These are phyloP conservation scores for Tachycineta bicolor DNA, from an alignment of 2,113 vertebrate genomes.

Conservation along the genomic window DNA sequence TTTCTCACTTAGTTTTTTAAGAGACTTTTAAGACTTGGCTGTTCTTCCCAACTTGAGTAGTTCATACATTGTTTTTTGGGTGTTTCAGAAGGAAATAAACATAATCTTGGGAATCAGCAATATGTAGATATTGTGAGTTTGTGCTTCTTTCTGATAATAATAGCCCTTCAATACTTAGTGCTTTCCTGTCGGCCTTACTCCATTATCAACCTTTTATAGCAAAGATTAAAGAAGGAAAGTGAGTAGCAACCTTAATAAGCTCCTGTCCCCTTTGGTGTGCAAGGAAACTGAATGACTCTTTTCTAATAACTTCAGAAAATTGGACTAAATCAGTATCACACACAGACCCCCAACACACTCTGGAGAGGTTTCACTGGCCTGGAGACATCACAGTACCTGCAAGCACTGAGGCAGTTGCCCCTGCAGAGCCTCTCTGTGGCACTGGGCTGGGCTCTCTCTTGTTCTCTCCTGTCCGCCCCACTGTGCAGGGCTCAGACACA, in stretches of 20 bases:
- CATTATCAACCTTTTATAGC: not conserved
- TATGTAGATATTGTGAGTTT: not conserved
- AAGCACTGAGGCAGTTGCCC: accelerated
- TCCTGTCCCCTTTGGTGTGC: not conserved
- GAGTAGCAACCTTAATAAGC: not conserved
- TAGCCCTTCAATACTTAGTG: not conserved
- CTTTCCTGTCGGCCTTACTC: not conserved
- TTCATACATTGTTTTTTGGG: not conserved
- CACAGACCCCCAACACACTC: accelerated
- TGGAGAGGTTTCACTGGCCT: not conserved
- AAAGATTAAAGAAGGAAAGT: not conserved
- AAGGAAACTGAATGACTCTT: not conserved
- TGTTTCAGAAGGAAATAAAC: not conserved
- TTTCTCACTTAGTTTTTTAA: not conserved
- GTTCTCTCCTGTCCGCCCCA: no score
- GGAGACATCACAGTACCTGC: accelerated
- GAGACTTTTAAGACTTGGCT: not conserved
- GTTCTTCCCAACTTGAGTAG: not conserved
- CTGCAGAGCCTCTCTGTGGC: accelerated
- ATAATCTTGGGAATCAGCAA: not conserved
- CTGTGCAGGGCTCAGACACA: not conserved
- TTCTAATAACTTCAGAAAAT: not conserved
- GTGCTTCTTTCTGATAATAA: not conserved
- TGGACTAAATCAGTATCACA: not conserved
- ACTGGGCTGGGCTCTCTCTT: not conserved